Evolutionary conservation across 37 sponge, comb jelly and placozoan genomes (phyloP).

Genomic region (Halichondria panicea): DNA sequence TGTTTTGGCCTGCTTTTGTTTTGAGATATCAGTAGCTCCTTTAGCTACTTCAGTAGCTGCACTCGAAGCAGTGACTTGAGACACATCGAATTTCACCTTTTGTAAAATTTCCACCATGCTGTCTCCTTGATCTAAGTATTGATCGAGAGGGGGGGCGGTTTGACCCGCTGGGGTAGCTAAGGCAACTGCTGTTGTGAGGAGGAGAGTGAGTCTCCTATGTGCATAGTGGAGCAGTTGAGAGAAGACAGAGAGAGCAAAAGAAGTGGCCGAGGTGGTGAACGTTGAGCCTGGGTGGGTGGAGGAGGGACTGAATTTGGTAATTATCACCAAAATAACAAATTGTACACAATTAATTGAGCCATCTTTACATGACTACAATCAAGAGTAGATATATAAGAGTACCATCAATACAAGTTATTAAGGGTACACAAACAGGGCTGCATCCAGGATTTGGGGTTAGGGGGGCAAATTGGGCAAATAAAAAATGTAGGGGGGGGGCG

Average conservation of each 20-base stretch:
- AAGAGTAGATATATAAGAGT: no score
- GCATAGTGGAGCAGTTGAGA: conserved; percentile 42
- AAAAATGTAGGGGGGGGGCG: no score
- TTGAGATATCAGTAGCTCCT: not conserved
- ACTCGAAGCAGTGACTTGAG: not conserved
- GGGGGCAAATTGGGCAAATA: no score
- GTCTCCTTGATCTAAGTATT: not conserved
- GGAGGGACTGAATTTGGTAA: not conserved
- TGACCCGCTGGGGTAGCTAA: not conserved
- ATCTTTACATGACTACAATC: no score
- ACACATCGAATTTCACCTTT: not conserved
- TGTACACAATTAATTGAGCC: not conserved
- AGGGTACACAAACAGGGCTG: no score
- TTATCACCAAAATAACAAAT: not conserved
- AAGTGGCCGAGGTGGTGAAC: conserved; percentile 59
- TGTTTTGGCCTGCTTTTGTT: not conserved
- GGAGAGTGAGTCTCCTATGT: conserved; percentile 3
- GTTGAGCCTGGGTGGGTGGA: conserved; percentile 61
- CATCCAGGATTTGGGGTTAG: no score
- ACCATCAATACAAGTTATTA: no score
- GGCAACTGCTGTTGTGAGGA: not conserved
- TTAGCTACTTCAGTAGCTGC: not conserved
- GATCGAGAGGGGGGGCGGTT: not conserved
- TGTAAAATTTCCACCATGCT: conserved; percentile 12
- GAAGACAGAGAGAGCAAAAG: conserved; percentile 82